Evolutionary conservation across 2,888 invertebrate genomes (phyloP), one percentile per base, ranked within the genome.

Genomic region (Tribolium freemani): DNA sequence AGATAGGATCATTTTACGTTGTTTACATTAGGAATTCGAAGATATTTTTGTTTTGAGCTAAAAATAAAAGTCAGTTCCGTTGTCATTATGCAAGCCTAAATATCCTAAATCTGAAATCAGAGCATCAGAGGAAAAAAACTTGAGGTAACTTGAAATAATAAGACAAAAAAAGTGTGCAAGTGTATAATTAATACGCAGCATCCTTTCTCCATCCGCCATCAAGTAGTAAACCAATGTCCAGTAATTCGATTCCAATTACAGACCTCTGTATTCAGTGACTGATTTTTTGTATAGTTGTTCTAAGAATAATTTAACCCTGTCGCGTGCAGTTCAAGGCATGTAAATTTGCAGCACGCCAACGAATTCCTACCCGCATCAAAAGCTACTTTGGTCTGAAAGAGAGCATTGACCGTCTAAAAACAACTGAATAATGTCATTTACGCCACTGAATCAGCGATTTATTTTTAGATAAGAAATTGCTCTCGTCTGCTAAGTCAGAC

Each of bases 381-480:
- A 78, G 79, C 81, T 78, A 80, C 80, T 80, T 80, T 80, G 73
- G 79, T 77, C 78, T 76, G 64, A 67, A 73, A 67, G 79, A 72
- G 81, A 77, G 76, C 82, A 78, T 79, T 81, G 83, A 82, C 83
- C 82, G 82, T 79, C 82, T 83, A 83, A 83, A 83, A 82, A 80
- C 81, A 80, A 79, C 81, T 77, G 78, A 76, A 79, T 81, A 82
- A 81, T 83, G 80, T 81, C 80, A 78, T 79, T 79, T 78, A 75
- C 76, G 76, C 79, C 74, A 76, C 76, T 81, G 82, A 83, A 81
- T 82, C 83, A 83, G 78, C 78, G 77, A 71, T 76, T 75, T 83
- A 83, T 83, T 81, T 82, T 81, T 83, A 82, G 82, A 80, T 71
- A 71, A 71, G 71, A 71, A 71, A 67, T 71, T 71, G 60, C 71